Evolutionary conservation across 2,797 vertebrate species (phyloP).

Genomic region (Sandelia bainsii): DNA sequence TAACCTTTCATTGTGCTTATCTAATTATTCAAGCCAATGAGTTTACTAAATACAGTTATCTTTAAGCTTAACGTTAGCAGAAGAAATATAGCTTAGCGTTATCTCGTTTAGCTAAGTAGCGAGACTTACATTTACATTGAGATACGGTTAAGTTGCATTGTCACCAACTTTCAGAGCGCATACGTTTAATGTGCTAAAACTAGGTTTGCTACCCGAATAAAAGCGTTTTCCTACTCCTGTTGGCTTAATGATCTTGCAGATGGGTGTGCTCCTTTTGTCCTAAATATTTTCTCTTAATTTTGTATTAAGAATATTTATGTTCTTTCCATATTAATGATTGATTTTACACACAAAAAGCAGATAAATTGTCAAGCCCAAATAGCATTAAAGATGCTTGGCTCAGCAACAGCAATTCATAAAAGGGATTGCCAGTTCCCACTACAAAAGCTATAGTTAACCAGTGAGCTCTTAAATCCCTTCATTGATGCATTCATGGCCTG

Average conservation of each 20-base stretch:
- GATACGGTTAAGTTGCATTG: background rate
- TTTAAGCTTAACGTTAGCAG: background rate
- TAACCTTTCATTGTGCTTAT: rapidly evolving
- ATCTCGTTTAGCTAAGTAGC: background rate
- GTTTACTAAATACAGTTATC: rapidly evolving
- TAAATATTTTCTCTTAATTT: background rate
- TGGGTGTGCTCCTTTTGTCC: background rate
- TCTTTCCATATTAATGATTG: background rate
- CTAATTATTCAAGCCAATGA: background rate
- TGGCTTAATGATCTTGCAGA: background rate
- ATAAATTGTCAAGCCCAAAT: constrained; percentile 8
- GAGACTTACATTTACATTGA: background rate
- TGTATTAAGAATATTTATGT: background rate
- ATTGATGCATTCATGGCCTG: constrained; percentile 58
- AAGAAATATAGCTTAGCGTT: background rate
- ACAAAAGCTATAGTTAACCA: constrained; percentile 73
- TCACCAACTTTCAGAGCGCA: background rate
- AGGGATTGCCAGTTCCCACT: constrained; percentile 50
- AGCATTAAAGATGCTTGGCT: constrained; percentile 60
- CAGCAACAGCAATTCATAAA: constrained; percentile 65
- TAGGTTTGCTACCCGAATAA: background rate
- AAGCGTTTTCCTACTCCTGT: background rate
- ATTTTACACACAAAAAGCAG: background rate
- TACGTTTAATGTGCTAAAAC: background rate
- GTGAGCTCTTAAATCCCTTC: constrained; percentile 72